Conservation (phyloP, 2,113 vertebrate species). For the Diphyllodes magnificus region DNA sequence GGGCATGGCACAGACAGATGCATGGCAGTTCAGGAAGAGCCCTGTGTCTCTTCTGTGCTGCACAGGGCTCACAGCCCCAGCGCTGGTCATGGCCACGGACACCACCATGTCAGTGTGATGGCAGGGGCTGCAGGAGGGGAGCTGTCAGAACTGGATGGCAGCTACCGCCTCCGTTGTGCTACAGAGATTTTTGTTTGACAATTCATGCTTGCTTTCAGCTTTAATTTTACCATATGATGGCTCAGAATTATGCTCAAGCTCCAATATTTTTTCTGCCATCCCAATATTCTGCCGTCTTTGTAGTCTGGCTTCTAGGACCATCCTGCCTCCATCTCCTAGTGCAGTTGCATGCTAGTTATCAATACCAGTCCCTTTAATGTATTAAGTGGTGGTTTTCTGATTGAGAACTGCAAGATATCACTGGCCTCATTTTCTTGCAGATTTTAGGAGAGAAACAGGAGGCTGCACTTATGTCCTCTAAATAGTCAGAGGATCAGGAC, state of each 20-base stretch:
- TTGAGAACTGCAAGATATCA: background rate
- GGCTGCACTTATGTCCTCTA: background rate
- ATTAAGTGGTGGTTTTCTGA: background rate
- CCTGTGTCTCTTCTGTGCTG: background rate
- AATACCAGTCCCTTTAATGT: background rate
- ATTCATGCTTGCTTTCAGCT: background rate
- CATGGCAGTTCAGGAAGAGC: background rate
- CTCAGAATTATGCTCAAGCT: background rate
- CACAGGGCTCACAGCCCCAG: background rate
- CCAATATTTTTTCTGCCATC: background rate
- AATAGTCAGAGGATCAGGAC: background rate
- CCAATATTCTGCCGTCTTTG: background rate
- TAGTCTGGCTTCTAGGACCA: background rate
- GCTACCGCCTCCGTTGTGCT: background rate
- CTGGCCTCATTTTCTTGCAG: background rate
- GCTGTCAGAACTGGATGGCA: background rate
- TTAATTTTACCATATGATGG: background rate
- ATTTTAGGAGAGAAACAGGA: background rate
- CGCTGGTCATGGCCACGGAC: accelerated
- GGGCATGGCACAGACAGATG: background rate
- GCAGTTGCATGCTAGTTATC: background rate
- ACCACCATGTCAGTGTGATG: accelerated
- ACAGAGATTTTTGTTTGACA: background rate
- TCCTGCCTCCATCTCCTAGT: background rate
- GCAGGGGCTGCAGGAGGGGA: background rate